phyloP scores from a whole-genome alignment of 2,888 invertebrate genomes.

The Hydriomena furcata region DNA sequence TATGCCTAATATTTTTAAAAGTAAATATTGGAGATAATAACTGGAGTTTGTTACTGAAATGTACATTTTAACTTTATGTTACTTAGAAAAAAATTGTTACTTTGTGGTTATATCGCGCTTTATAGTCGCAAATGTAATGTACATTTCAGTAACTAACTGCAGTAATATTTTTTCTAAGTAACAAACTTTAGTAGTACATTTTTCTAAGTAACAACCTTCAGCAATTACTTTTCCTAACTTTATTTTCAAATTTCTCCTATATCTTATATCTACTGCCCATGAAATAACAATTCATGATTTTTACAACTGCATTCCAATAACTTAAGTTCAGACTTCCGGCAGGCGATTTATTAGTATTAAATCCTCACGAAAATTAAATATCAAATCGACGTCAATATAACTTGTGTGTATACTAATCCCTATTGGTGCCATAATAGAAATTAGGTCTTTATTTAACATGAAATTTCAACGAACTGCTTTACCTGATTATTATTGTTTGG shows the following conservation, averaged over 20 bases:
- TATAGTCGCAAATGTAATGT: background rate
- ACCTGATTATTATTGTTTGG: too few species aligned
- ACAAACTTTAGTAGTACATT: too few species aligned
- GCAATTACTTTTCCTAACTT: too few species aligned
- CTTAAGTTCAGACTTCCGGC: background rate
- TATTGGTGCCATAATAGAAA: slow-evolving; percentile 5
- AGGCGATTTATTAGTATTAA: slow-evolving; percentile 1
- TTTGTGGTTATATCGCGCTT: background rate
- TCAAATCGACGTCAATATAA: slow-evolving; percentile 10
- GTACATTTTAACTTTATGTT: too few species aligned
- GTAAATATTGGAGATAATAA: too few species aligned
- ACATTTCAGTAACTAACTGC: too few species aligned
- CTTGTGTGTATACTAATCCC: background rate
- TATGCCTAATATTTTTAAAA: too few species aligned
- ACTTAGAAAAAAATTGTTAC: too few species aligned
- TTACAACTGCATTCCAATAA: background rate
- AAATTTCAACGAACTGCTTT: background rate
- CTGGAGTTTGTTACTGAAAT: too few species aligned
- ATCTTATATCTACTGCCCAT: background rate
- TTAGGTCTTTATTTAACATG: slow-evolving; percentile 7
- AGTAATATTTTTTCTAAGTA: too few species aligned
- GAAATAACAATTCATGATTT: background rate
- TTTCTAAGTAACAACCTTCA: too few species aligned
- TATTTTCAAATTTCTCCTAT: too few species aligned
- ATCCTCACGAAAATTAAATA: slow-evolving; percentile 6